Base-by-base conservation (phyloP, 2,113 vertebrate genomes). In the Setophaga coronata region DNA sequence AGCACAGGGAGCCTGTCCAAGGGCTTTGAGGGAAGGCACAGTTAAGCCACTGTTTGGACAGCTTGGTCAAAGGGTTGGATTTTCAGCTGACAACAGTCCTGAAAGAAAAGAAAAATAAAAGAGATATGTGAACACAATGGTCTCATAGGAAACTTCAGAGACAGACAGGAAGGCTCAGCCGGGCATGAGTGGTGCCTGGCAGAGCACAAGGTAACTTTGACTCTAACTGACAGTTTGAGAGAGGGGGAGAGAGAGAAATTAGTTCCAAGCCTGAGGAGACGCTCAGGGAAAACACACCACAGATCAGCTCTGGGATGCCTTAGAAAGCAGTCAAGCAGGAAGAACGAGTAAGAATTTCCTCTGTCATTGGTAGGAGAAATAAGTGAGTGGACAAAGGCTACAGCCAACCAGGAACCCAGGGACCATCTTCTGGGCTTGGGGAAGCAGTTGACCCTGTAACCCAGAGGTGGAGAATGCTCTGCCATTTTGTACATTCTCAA, bases 31-130 rank as follows among this genome's bases (percentile, higher is more conserved):
- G 82, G 80, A 94, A 96, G 89, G 97, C 89, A 97, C 96, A 97
- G 95, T 95, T 97, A 97, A 97, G 96, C 96, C 97, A 53, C 82
- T 97, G 94, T 97, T 97, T 97, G 95, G 85, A 97, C 91, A 97
- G 95, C 84, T 95, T 97, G 94, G 94, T 97, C 90, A 97, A 95
- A 93, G 85, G 93, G 93, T 77, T 96, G 96, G 93, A 96, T 96
- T 97, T 97, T 95, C 91, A 97, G 83, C 95, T 96, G 96, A 97
- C 97, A 94, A 95, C 61, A 93, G 90, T 76, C 62, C 94, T 80
- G 85, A 96, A 83, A 89, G 92, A 94, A 92, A 96, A 93, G 90
- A 94, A 96, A 96, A 97, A 95, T 93, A 96, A 95, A 95, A 94
- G 92, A 90, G 70, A 85, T 90, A 45, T 82, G 81, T 82, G 96